These are phyloP conservation scores for Harpegnathos saltator DNA, from an alignment of 1,140 invertebrate species.

Conservation along the genomic window DNA sequence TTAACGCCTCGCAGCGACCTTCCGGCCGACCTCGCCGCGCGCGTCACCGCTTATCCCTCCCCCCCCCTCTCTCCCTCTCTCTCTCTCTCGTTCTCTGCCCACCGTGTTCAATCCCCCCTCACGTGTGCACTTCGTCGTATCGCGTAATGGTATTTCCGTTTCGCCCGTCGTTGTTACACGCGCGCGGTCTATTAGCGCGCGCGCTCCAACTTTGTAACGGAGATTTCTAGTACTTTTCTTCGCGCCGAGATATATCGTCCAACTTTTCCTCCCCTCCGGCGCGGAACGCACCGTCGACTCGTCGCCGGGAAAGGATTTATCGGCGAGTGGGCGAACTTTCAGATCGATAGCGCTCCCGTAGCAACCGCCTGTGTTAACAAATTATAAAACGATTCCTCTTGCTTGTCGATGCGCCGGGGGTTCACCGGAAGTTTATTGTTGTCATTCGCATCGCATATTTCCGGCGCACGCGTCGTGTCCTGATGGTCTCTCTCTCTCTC, in stretches of 20 bases:
- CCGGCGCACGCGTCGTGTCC: neutral
- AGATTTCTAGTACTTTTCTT: slow-evolving; percentile 67
- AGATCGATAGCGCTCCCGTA: slow-evolving; percentile 48
- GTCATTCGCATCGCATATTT: slow-evolving; percentile 14
- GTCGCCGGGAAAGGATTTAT: slow-evolving; percentile 50
- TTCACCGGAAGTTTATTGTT: neutral
- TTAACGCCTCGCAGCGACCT: slow-evolving; percentile 43
- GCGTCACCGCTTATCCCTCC: neutral
- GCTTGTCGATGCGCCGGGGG: neutral
- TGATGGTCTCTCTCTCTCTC: too few relatives aligned
- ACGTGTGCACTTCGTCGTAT: neutral
- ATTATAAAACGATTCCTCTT: slow-evolving; percentile 48
- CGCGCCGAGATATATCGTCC: slow-evolving; percentile 65
- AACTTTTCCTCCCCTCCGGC: slow-evolving; percentile 59
- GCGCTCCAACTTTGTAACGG: slow-evolving; percentile 57
- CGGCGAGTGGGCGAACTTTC: slow-evolving; percentile 37
- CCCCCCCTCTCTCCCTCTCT: too few relatives aligned
- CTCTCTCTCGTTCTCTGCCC: too few relatives aligned
- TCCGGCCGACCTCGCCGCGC: neutral
- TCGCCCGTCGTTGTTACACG: slow-evolving; percentile 70
- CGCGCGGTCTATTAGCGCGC: slow-evolving; percentile 58
- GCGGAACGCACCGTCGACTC: slow-evolving; percentile 45
- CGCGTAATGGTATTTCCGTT: slow-evolving; percentile 56
- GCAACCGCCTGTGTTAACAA: slow-evolving; percentile 55
- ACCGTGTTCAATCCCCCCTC: too few relatives aligned